Base-by-base conservation (phyloP, 2,888 invertebrate genomes). In the Acronicta psi region DNA sequence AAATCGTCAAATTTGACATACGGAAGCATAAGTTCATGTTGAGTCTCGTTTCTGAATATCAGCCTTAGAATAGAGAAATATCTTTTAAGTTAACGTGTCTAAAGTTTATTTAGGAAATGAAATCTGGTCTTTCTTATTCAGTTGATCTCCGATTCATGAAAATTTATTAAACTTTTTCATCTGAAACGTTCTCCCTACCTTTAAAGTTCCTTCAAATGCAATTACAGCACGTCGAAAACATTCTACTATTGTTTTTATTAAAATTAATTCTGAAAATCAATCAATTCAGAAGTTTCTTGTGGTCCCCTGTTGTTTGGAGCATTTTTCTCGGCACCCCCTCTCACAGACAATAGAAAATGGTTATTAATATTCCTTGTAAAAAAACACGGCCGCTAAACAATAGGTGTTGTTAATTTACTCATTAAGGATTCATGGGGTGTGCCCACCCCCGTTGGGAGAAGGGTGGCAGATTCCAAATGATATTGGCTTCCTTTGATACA, bases 401-500 rank as follows among this genome's bases (percentile, higher is more conserved):
- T 94, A 92, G 93, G 89, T 92, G 90, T 87, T 91, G 92, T 94
- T 94, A 94, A 94, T 94, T 93, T 89, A 85, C 89, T 94, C 92
- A 92, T 93, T 94, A 93, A 83, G 85, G 80, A 93, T 93, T 92
- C 93, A 91, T 89, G 87, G 93, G 91, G 92, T 81, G 89, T 82
- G 74, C 66, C 52, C 65, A 61, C 75, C 74, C 65, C 64, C 51
- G 67, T 59, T 59, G 65, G 79, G 75, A 79, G 79, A 69, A 69
- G 77, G 75, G 75, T 64, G 77, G 77, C 73, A 75, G 75, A 83
- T 80, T 64, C 59, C 57, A 67, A 79, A 75, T 75, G 69, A 74
- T 76, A 76, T 76, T 77, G 77, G 77, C 75, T 70, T 65, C 74
- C 75, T 78, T 83, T 79, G 75, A 69, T 77, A 76, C 75, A 80